Conservation (phyloP, 2,888 invertebrate genomes). For the Heliconius erato region DNA sequence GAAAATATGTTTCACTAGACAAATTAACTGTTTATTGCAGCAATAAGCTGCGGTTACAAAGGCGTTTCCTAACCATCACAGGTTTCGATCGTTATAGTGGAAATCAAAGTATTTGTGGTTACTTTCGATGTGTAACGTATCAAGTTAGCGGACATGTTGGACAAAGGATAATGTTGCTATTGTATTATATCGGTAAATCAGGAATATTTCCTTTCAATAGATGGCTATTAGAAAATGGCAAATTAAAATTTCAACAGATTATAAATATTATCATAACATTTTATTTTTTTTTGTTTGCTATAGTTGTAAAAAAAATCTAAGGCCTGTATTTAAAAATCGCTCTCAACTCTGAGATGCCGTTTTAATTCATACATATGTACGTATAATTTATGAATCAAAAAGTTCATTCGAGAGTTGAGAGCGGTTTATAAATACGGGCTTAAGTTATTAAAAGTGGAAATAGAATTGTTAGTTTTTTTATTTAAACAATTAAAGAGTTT, state of each 20-base stretch:
- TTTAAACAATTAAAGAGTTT: neutral
- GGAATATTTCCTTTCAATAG: neutral
- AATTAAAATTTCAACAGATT: no score
- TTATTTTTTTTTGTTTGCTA: no score
- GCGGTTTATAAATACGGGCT: no score
- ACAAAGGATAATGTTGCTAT: neutral
- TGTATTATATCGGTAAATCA: neutral
- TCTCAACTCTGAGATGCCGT: no score
- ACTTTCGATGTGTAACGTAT: slow-evolving; percentile 28
- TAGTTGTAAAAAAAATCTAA: no score
- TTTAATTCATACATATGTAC: no score
- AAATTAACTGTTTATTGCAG: neutral
- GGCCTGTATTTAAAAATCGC: no score
- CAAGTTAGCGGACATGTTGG: slow-evolving; percentile 9
- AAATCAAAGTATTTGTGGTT: slow-evolving; percentile 38
- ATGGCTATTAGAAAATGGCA: no score
- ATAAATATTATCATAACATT: no score
- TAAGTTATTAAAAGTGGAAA: neutral
- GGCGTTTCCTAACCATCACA: slow-evolving; percentile 10
- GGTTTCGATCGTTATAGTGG: neutral
- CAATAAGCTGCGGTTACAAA: slow-evolving; percentile 4
- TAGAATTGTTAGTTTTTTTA: neutral
- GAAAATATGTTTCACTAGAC: neutral
- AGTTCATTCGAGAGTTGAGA: no score
- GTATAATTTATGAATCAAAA: no score